These are phyloP conservation scores for Aporophyla nigra DNA, from an alignment of 2,888 invertebrate genomes.

Conservation along the genomic window DNA sequence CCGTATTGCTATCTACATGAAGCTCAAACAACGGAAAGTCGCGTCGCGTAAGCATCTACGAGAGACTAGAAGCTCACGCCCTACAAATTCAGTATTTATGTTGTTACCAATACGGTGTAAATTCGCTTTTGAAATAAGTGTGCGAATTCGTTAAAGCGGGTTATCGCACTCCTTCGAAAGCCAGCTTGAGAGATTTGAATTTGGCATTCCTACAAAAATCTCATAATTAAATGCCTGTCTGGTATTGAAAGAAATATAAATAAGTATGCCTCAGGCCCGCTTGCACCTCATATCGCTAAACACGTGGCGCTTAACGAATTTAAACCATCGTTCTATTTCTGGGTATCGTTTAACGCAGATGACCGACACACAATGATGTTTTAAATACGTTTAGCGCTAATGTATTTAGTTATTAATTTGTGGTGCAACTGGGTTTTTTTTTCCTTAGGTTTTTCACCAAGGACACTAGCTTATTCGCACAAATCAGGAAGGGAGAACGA, in stretches of 20 bases:
- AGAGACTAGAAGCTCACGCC: not conserved
- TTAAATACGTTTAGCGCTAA: no score
- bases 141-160: not conserved
- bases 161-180: not conserved
- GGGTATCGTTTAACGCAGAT: no score
- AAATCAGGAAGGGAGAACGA: not conserved
- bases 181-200: not conserved
- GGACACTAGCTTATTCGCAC: not conserved
- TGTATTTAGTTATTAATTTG: not conserved
- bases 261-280: not conserved
- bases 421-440: not conserved
- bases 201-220: not conserved
- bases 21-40: no score
- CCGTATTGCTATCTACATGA: not conserved
- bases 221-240: not conserved
- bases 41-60: no score
- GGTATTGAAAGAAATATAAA: not conserved
- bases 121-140: not conserved
- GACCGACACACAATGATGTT: no score
- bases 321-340: not conserved
- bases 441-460: not conserved
- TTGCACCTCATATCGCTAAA: not conserved
- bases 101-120: not conserved
- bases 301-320: not conserved
- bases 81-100: not conserved